Percentiles rank a stretch among this genome's conserved stretches.
These are phyloP conservation scores for Melanotus villosus DNA, from an alignment of 2,888 invertebrate species.

Conservation along the genomic window DNA sequence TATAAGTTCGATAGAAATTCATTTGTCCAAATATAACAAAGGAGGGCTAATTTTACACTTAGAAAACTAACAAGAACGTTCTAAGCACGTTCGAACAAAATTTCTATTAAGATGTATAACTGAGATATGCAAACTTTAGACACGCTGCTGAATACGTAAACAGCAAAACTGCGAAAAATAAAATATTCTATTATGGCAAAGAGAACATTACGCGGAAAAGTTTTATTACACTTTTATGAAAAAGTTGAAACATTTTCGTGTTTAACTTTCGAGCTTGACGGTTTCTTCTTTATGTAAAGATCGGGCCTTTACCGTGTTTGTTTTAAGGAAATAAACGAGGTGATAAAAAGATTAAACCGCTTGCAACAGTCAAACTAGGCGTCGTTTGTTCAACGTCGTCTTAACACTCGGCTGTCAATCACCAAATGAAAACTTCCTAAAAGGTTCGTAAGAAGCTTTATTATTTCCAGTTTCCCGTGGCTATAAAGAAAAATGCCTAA, in stretches of 20 bases:
- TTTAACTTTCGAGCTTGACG: conserved; percentile 17
- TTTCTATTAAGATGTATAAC: conserved; percentile 45
- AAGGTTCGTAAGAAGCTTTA: too few relatives aligned
- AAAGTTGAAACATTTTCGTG: conserved; percentile 18
- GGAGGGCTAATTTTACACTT: background rate
- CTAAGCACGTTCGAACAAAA: conserved; percentile 32
- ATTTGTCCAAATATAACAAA: too few relatives aligned
- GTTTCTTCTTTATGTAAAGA: background rate
- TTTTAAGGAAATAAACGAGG: background rate
- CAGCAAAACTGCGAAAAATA: conserved; percentile 39
- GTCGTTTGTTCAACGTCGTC: too few relatives aligned
- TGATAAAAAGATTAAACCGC: too few relatives aligned
- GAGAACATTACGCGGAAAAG: conserved; percentile 23
- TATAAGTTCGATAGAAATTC: too few relatives aligned
- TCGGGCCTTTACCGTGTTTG: conserved; percentile 5
- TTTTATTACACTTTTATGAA: conserved; percentile 24
- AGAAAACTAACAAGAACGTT: conserved; percentile 5
- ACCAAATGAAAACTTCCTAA: too few relatives aligned
- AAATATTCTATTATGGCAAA: conserved; percentile 36
- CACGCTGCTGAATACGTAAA: conserved; percentile 34
- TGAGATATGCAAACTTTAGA: conserved; percentile 38
- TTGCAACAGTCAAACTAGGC: too few relatives aligned
- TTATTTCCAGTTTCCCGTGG: too few relatives aligned
- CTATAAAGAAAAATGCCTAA: too few relatives aligned
- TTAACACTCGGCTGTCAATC: too few relatives aligned